Conservation (phyloP, 2,888 invertebrate genomes). For the Deroplatys truncata region DNA sequence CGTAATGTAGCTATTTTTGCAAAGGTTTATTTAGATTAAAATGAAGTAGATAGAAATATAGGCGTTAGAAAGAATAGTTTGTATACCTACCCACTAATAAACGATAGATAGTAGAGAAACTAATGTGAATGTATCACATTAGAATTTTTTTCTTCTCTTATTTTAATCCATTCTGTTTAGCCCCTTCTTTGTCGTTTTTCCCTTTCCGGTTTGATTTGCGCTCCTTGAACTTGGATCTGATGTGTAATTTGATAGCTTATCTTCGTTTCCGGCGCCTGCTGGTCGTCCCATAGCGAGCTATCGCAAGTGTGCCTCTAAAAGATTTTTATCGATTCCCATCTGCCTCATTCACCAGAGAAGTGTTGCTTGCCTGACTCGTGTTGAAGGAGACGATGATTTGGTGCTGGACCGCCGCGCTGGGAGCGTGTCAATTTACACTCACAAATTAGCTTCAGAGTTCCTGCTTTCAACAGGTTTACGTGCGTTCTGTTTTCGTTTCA, state of each 20-base stretch:
- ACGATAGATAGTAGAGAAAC: too few relatives aligned
- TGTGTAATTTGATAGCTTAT: background rate
- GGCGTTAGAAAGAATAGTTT: too few relatives aligned
- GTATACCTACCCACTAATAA: too few relatives aligned
- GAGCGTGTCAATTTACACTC: background rate
- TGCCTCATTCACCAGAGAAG: background rate
- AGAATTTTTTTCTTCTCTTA: too few relatives aligned
- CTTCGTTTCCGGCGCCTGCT: background rate
- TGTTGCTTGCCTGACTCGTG: background rate
- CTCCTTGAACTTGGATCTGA: background rate
- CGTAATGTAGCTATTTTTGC: too few relatives aligned
- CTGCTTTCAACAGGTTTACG: background rate
- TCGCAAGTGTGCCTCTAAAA: background rate
- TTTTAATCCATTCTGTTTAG: too few relatives aligned
- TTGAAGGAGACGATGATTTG: background rate
- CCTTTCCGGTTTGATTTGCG: background rate
- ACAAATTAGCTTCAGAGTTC: background rate
- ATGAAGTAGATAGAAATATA: too few relatives aligned
- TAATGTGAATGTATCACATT: too few relatives aligned
- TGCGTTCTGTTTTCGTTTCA: background rate
- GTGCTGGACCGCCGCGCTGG: too few relatives aligned
- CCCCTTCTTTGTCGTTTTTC: too few relatives aligned
- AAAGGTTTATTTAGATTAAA: too few relatives aligned
- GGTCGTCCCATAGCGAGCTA: background rate
- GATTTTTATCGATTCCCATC: background rate